Percentiles rank a stretch among this genome's conserved stretches.
These are phyloP conservation scores for Pseudolycoriella hygida DNA, from an alignment of 2,888 invertebrate genomes.

Conservation along the genomic window DNA sequence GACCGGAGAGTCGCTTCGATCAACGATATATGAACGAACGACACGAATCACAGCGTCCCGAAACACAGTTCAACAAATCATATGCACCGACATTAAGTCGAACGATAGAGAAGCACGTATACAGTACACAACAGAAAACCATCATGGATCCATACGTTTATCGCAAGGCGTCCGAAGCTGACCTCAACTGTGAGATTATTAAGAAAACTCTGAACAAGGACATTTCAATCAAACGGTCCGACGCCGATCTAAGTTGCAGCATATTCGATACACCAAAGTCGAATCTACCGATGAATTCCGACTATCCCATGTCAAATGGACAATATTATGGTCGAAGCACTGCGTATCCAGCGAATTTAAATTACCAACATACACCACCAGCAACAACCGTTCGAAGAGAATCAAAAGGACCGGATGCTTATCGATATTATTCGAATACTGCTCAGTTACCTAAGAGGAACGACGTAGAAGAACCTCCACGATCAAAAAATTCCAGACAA, in stretches of 20 bases:
- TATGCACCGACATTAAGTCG: background rate
- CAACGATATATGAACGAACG: background rate
- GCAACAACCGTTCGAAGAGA: background rate
- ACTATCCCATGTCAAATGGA: background rate
- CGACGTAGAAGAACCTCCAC: too few relatives aligned
- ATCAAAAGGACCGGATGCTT: too few relatives aligned
- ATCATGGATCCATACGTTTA: constrained; percentile 7
- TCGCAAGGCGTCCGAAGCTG: constrained; percentile 19
- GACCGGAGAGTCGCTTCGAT: background rate
- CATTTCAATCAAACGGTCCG: constrained; percentile 8
- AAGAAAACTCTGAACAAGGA: constrained; percentile 22
- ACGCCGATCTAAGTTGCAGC: constrained; percentile 9
- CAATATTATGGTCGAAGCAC: background rate
- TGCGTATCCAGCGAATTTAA: background rate
- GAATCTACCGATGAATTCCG: background rate
- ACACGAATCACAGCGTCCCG: background rate
- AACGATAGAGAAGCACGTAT: too few relatives aligned
- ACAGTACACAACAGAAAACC: constrained; percentile 2
- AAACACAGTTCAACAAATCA: background rate
- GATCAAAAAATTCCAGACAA: too few relatives aligned
- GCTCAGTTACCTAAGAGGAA: background rate
- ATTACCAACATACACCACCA: background rate
- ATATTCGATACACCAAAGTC: constrained; percentile 8
- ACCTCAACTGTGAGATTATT: constrained; percentile 25
- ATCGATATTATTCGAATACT: too few relatives aligned